Percentiles rank a stretch among this genome's conserved stretches.
phyloP scores from a whole-genome alignment of 2,797 vertebrate species.

The Danio aesculapii region DNA sequence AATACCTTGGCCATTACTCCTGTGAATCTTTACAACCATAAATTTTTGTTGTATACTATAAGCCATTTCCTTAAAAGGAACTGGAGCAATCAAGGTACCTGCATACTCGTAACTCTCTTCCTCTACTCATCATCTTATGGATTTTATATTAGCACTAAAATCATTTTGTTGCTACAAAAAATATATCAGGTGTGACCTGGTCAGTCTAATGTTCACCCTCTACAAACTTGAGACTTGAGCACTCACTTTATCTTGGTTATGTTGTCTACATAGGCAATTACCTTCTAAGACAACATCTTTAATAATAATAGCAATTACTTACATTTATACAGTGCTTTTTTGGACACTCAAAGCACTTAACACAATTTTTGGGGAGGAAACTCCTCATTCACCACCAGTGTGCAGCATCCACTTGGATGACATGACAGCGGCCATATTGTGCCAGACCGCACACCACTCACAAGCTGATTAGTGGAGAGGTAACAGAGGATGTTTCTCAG shows the following conservation, averaged over 20 bases:
- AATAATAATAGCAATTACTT: no score
- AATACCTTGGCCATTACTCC: conserved; percentile 39
- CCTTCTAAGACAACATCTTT: not conserved
- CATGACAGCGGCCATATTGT: no score
- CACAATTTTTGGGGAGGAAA: no score
- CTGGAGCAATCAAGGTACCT: conserved; percentile 9
- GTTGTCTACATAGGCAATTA: not conserved
- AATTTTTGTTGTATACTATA: conserved; percentile 10
- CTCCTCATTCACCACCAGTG: no score
- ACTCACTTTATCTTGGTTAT: not conserved
- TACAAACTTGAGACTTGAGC: not conserved
- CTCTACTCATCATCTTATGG: not conserved
- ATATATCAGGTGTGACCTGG: not conserved
- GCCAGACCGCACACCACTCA: no score
- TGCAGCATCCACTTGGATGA: no score
- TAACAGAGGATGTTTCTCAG: no score
- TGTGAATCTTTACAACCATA: conserved; percentile 34
- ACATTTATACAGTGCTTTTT: no score
- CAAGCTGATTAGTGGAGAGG: no score
- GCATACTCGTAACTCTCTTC: not conserved
- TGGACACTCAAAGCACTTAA: no score
- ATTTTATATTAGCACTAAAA: not conserved
- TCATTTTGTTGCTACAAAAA: not conserved
- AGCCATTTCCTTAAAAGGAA: conserved; percentile 3
- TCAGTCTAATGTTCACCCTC: not conserved